Evolutionary conservation across 2,888 invertebrate species (phyloP).

Genomic region (Arrhopalites spinosus): DNA sequence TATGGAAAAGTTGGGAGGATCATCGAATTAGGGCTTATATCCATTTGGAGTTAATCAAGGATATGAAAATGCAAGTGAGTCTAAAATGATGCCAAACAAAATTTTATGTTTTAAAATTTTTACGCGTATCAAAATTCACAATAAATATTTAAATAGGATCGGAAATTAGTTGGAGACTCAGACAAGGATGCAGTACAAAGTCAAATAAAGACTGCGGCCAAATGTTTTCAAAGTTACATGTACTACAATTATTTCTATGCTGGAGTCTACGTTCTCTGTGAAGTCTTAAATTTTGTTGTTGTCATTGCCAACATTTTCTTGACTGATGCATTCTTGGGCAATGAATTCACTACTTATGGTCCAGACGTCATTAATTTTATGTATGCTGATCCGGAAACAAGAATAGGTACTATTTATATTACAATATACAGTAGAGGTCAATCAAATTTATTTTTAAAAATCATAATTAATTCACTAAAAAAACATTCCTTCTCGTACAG

Average conservation of each 20-base stretch:
- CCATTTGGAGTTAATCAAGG: conserved; percentile 39
- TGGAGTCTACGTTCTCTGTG: conserved; percentile 54
- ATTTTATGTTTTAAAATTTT: too few relatives aligned
- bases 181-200: conserved; percentile 36
- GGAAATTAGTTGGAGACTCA: conserved; percentile 29
- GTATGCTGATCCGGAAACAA: conserved; percentile 54
- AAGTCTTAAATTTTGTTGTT: conserved; percentile 56
- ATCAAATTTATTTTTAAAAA: too few relatives aligned
- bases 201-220: conserved; percentile 42
- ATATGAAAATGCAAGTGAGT: conserved; percentile 18
- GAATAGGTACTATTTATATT: too few relatives aligned
- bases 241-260: conserved; percentile 50
- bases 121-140: too few relatives aligned
- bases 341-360: conserved; percentile 57
- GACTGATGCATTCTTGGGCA: conserved; percentile 57
- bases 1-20: conserved; percentile 58
- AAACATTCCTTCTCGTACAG: too few relatives aligned
- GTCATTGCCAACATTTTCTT: conserved; percentile 58
- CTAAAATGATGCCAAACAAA: too few relatives aligned
- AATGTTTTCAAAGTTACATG: conserved; percentile 49
- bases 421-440: too few relatives aligned
- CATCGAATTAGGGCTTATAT: conserved; percentile 54
- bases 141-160: too few relatives aligned
- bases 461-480: too few relatives aligned
- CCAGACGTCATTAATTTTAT: conserved; percentile 56